Evolutionary conservation across 1,140 invertebrate genomes (phyloP), one percentile per base, ranked within the genome.

Genomic region (Scaptomyza graminum): DNA sequence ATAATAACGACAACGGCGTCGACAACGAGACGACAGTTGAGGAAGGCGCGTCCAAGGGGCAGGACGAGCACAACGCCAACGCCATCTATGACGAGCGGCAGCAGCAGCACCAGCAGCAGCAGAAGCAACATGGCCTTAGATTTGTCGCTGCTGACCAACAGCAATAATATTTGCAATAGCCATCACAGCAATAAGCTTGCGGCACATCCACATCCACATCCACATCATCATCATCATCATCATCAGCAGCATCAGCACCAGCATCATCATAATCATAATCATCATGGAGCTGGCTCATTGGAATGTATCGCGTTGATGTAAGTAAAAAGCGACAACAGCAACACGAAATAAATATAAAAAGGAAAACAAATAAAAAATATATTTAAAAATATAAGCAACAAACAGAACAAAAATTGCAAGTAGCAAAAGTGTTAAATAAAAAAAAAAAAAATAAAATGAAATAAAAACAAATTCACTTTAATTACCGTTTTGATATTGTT

Each of bases 251-350:
- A n/a, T n/a, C n/a, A n/a, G n/a, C n/a, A 34, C 1, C 31, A 34
- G 9, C 31, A 34, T 9, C 31, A 34, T 34, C 31, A 34, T 34
- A n/a, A n/a, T n/a, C 31, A 34, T 34, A 34, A 34, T 34, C 34
- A 34, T 7, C 60, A 71, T 41, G 60, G 66, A 43, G 18, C 60
- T 37, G 64, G 85, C 70, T 79, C 90, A 46, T 91, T 46, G 85
- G 90, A 62, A 76, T 90, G 44, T 91, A 74, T 84, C 90, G 89
- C 64, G 69, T 90, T 52, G 89, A 90, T 84, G 90, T 91, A 91
- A 91, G 90, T 91, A 90, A 79, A 66, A 5, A 15, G 13, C 13
- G 5, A n/a, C 13, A 1, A 3, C 3, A 50, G 34, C 47, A n/a
- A n/a, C n/a, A n/a, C n/a, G n/a, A n/a, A n/a, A n/a, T n/a, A n/a